A percentile compares a stretch with the other conserved stretches of the same genome.
These are phyloP conservation scores for Ochropacha duplaris DNA, from an alignment of 2,888 invertebrate genomes.

Conservation along the genomic window DNA sequence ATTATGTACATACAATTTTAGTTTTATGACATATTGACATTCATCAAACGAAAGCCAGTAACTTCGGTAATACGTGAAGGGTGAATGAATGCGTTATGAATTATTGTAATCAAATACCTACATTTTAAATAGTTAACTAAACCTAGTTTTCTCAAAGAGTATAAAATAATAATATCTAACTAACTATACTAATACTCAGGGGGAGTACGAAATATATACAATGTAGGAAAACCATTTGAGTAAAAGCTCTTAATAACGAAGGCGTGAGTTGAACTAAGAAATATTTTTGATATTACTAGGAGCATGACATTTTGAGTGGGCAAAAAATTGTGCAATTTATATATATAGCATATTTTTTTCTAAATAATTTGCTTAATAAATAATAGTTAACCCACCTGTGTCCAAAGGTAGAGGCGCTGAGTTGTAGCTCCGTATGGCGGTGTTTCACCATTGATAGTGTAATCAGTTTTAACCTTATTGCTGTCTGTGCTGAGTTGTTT, in stretches of 20 bases:
- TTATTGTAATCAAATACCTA: background rate
- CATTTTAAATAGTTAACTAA: too few species aligned
- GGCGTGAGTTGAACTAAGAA: too few species aligned
- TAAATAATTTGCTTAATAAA: background rate
- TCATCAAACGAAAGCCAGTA: slow-evolving; percentile 2
- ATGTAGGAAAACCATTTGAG: too few species aligned
- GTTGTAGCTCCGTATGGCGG: slow-evolving; percentile 80
- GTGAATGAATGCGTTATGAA: slow-evolving; percentile 3
- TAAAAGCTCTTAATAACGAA: too few species aligned
- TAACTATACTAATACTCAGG: too few species aligned
- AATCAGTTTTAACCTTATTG: slow-evolving; percentile 80
- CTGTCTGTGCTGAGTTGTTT: slow-evolving; percentile 83
- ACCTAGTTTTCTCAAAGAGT: background rate
- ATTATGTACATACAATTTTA: slow-evolving; percentile 14
- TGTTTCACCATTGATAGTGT: slow-evolving; percentile 65
- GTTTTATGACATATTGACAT: slow-evolving; percentile 25
- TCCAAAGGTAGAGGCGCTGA: slow-evolving; percentile 75
- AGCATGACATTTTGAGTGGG: too few species aligned
- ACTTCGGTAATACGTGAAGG: slow-evolving; percentile 10
- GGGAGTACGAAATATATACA: too few species aligned
- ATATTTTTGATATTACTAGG: too few species aligned
- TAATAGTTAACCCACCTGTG: slow-evolving; percentile 57
- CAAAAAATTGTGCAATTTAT: too few species aligned
- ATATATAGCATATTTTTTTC: too few species aligned
- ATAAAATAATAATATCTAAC: too few species aligned